Evolutionary conservation across 2,797 vertebrate genomes (phyloP), one percentile per base, ranked within the genome.

Genomic region (Acomys russatus): DNA sequence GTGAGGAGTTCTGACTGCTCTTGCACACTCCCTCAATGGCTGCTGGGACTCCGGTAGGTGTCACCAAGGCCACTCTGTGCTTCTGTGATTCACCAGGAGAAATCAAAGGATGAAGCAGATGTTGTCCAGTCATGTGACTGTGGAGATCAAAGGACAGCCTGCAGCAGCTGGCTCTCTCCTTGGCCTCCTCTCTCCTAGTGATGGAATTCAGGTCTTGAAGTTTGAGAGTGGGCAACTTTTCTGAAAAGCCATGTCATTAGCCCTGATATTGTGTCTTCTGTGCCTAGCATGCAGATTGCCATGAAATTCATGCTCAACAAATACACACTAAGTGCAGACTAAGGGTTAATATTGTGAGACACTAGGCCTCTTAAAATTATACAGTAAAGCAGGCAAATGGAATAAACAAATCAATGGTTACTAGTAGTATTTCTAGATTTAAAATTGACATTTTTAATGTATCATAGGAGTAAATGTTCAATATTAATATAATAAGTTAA

Each of bases 401-500:
- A 49, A 64, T 82, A 64, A 87, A 38, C 4, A 92, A 91, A 64
- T 83, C 30, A 77, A 70, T 44, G 77, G 87, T 87, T 49, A 59
- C 6, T 90, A 93, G 61, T 63, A 77, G 86, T 84, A 35, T 51
- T 88, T 70, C 44, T 54, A 91, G 20, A 73, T 76, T 94, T 80
- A 66, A 93, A 96, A 76, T 35, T 35, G 22, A 56, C 84, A n/a
- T 68, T 71, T 80, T 82, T 91, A 17, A 79, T 66, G 44, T 73
- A 44, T 87, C 17, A 74, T 33, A 79, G 70, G 78, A 63, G 79
- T 23, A 92, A 86, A 59, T 74, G 2, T 86, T 33, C 15, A 44
- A 90, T 86, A 77, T 79, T 95, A 92, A 66, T 56, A 95, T 14
- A 49, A 3, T 59, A 93, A 56, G 78, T 82, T 96, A 30, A 84